Evolutionary conservation across 1,140 invertebrate species (phyloP).

Genomic region (Paraescarpia echinospica): DNA sequence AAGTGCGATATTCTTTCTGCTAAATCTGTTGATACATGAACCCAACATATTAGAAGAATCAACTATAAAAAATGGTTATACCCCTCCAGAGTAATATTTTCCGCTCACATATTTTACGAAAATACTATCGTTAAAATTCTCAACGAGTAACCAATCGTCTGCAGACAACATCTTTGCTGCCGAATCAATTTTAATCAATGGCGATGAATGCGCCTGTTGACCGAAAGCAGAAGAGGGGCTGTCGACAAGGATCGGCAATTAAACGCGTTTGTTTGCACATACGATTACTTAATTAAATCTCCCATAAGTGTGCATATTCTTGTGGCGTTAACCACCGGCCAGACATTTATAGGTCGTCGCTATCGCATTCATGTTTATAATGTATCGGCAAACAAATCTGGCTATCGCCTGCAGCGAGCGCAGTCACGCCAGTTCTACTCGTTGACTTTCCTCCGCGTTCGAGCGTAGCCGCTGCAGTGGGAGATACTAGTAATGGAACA

Average conservation of each 20-base stretch:
- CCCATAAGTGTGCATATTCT: neutral
- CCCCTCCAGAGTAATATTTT: neutral
- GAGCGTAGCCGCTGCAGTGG: neutral
- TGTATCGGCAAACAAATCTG: neutral
- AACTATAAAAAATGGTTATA: too few relatives aligned
- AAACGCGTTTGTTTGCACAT: neutral
- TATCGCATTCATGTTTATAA: neutral
- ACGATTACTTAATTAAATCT: constrained; percentile 6
- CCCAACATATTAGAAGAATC: too few relatives aligned
- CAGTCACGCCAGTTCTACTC: neutral
- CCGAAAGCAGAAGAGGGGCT: neutral
- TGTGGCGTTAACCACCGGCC: neutral
- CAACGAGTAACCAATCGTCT: neutral
- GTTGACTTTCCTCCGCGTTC: neutral
- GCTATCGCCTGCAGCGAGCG: neutral
- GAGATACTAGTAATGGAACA: neutral
- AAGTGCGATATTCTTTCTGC: neutral
- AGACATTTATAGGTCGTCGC: neutral
- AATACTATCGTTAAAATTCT: neutral
- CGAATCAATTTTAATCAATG: neutral
- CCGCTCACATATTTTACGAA: neutral
- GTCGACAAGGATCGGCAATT: neutral
- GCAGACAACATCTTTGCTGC: neutral
- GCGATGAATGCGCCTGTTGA: neutral
- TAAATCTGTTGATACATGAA: too few relatives aligned